A percentile compares a stretch with the other conserved stretches of the same genome.
phyloP scores from a whole-genome alignment of 2,113 vertebrate genomes.

The Vicugna pacos region DNA sequence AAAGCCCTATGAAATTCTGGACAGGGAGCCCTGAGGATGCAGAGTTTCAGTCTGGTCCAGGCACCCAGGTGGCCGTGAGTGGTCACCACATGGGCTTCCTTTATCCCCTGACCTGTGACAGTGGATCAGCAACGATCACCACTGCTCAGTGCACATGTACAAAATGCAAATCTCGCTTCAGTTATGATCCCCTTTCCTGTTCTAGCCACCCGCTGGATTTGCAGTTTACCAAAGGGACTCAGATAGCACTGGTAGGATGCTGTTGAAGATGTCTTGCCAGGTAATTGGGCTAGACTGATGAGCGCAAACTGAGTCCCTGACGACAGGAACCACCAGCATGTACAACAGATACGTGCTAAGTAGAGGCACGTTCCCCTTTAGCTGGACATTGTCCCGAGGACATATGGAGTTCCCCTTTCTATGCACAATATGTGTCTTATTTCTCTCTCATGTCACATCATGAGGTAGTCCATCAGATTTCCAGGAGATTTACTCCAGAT shows the following conservation, averaged over 20 bases:
- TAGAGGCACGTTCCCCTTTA: background rate
- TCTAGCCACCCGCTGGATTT: background rate
- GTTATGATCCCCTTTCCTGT: background rate
- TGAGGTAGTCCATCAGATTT: background rate
- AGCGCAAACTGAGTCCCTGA: background rate
- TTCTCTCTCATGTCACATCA: background rate
- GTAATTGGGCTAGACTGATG: background rate
- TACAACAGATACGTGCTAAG: background rate
- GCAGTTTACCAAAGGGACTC: background rate
- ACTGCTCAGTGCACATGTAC: rapidly evolving
- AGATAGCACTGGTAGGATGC: background rate
- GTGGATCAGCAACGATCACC: background rate
- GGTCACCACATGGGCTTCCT: background rate
- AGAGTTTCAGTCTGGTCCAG: rapidly evolving
- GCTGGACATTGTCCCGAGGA: background rate
- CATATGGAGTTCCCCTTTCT: background rate
- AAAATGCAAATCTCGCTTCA: background rate
- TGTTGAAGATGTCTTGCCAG: background rate
- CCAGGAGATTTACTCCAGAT: background rate
- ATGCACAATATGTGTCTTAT: background rate
- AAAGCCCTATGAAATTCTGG: background rate
- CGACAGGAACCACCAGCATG: background rate
- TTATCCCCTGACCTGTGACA: background rate
- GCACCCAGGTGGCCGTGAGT: rapidly evolving
- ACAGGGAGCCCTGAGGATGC: rapidly evolving